A percentile compares a stretch with the other conserved stretches of the same genome.
Conservation (phyloP, 2,888 invertebrate genomes). For the Orchesella flavescens region DNA sequence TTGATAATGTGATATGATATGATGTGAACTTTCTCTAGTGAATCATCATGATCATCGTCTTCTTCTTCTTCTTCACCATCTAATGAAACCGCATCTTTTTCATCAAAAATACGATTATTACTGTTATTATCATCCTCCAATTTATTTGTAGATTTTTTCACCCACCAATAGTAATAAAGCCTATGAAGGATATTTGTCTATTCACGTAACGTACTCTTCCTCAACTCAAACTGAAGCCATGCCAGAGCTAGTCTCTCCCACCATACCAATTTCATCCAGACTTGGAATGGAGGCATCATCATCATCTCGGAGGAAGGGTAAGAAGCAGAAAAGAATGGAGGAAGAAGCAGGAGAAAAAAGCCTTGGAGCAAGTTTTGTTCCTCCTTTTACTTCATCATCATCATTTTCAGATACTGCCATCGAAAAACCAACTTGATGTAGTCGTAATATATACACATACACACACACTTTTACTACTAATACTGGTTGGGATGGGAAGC, state of each 20-base stretch:
- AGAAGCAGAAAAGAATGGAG: background rate
- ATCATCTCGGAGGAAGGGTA: background rate
- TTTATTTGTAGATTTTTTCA: conserved; percentile 23
- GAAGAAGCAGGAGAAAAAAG: conserved; percentile 11
- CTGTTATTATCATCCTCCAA: conserved; percentile 24
- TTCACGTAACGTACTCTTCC: conserved; percentile 19
- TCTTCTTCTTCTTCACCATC: background rate
- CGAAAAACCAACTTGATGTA: background rate
- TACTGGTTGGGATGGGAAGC: background rate
- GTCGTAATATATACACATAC: background rate
- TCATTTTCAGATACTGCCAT: conserved; percentile 16
- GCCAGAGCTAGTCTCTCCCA: too few relatives aligned
- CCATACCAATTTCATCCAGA: too few relatives aligned
- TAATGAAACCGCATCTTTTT: background rate
- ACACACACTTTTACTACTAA: background rate
- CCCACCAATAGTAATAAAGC: conserved; percentile 37
- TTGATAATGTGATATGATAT: too few relatives aligned
- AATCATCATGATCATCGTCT: background rate
- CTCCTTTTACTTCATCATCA: conserved; percentile 34
- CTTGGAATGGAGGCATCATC: too few relatives aligned
- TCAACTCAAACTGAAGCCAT: background rate
- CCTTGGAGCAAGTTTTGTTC: conserved; percentile 21
- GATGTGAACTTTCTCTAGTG: background rate
- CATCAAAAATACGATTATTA: conserved; percentile 30
- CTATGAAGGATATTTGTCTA: conserved; percentile 28